Conservation (phyloP, 2,113 vertebrate species). For the Nestor notabilis region DNA sequence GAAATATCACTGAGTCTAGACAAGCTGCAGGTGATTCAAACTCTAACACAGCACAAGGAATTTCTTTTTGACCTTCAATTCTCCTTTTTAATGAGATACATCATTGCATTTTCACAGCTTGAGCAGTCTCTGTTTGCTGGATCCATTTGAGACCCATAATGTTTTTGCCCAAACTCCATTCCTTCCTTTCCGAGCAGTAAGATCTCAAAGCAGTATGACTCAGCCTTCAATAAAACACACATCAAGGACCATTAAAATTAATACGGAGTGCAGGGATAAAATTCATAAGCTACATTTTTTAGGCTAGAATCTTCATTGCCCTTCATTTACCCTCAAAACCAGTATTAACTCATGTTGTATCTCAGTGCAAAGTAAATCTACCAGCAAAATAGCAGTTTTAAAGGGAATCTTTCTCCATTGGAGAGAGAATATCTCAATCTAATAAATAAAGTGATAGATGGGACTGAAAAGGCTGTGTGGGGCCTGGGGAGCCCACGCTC, state of each 20-base stretch:
- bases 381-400: not conserved
- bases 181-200: slow-evolving; percentile 16
- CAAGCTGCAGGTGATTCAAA: not conserved
- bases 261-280: not conserved
- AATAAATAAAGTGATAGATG: not conserved
- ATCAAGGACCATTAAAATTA: slow-evolving; percentile 25
- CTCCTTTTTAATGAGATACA: not conserved
- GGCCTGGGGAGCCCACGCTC: not conserved
- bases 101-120: not conserved
- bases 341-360: not conserved
- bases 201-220: slow-evolving; percentile 28
- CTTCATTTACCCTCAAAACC: not conserved
- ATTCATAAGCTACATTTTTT: not conserved
- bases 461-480: not conserved
- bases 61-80: not conserved
- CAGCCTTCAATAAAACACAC: slow-evolving; percentile 48
- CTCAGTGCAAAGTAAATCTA: not conserved
- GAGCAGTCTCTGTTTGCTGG: not conserved
- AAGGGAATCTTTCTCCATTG: not conserved
- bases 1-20: not conserved
- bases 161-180: slow-evolving; percentile 8
- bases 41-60: not conserved
- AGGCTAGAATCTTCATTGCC: not conserved
- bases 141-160: not conserved
- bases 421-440: not conserved